Evolutionary conservation across 2,888 invertebrate species (phyloP).

Genomic region (Drosophila paranaensis): DNA sequence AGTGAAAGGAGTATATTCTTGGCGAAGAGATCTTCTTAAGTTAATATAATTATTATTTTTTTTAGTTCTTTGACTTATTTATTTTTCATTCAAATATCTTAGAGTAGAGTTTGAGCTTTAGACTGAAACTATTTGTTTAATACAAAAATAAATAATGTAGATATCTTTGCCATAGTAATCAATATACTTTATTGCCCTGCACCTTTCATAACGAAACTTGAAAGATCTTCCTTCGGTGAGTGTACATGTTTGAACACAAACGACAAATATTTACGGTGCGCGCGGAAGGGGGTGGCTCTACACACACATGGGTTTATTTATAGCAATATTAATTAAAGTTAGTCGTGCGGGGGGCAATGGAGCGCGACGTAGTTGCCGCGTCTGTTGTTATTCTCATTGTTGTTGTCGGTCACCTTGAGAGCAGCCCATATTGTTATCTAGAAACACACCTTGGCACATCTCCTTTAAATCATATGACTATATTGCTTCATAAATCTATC

Average conservation of each 20-base stretch:
- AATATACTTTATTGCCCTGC: not conserved
- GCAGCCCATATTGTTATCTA: conserved; percentile 54
- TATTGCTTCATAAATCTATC: not conserved
- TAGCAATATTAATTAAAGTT: conserved; percentile 66
- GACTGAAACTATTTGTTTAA: too few relatives aligned
- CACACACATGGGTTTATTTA: conserved; percentile 29
- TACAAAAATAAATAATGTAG: not conserved
- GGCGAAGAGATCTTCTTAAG: too few relatives aligned
- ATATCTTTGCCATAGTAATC: not conserved
- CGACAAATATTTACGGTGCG: conserved; percentile 23
- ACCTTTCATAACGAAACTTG: not conserved
- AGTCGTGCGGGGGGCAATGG: conserved; percentile 41
- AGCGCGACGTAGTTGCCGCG: conserved; percentile 45
- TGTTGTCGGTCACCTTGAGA: conserved; percentile 50
- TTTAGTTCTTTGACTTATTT: too few relatives aligned
- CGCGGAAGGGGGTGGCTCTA: not conserved
- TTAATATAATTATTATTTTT: too few relatives aligned
- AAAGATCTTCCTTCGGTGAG: not conserved
- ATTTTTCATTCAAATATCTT: too few relatives aligned
- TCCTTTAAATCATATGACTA: conserved; percentile 10
- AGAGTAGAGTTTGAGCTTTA: too few relatives aligned
- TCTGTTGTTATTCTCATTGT: conserved; percentile 5
- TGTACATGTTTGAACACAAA: not conserved
- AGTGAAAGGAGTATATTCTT: too few relatives aligned
- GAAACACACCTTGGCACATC: not conserved